phyloP scores from a whole-genome alignment of 2,113 vertebrate species.

The Ailurus styani region DNA sequence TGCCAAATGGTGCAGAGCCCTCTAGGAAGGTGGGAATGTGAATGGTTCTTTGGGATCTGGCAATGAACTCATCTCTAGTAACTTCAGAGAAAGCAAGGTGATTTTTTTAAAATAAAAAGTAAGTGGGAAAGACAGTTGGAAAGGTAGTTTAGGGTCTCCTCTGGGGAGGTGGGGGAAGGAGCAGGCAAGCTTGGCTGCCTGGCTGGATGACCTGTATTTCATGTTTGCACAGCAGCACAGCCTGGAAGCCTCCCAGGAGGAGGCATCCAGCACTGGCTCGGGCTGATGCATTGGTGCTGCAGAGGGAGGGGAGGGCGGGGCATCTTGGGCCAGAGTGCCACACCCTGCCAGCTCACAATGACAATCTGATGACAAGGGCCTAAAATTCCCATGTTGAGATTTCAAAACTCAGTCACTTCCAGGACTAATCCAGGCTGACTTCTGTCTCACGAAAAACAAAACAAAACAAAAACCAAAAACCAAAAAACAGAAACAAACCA shows the following conservation, averaged over 20 bases:
- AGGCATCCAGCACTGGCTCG: not conserved
- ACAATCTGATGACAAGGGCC: not conserved
- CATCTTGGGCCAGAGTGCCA: not conserved
- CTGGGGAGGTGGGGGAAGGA: not conserved
- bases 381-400: not conserved
- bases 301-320: not conserved
- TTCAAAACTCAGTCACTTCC: not conserved
- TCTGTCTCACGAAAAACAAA: not conserved
- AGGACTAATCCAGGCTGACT: not conserved
- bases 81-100: not conserved
- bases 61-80: not conserved
- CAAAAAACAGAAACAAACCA: not conserved
- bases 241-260: not conserved
- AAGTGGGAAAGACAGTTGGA: not conserved
- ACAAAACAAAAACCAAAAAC: not conserved
- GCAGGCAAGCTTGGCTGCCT: not conserved
- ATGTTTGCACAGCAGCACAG: not conserved
- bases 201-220: not conserved
- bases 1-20: accelerated
- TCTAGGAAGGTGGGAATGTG: accelerated
- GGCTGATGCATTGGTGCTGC: not conserved
- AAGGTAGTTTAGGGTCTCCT: not conserved
- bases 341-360: not conserved
- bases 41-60: not conserved
- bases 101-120: not conserved